Percentiles rank a stretch among this genome's conserved stretches.
Conservation (phyloP, 2,113 vertebrate genomes). For the Menura novaehollandiae region DNA sequence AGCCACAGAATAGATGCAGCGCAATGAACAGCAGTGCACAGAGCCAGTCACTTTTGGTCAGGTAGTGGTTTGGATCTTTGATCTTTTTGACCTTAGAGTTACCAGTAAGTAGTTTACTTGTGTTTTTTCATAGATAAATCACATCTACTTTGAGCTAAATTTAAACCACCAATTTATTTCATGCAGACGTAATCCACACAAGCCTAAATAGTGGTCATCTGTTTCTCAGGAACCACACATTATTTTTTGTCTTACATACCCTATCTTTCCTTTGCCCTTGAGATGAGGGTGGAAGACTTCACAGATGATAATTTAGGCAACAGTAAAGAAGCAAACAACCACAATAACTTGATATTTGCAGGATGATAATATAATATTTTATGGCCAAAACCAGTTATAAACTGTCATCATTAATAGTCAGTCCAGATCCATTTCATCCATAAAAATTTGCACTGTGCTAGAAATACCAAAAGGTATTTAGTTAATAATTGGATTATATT, state of each 20-base stretch:
- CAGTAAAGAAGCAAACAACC: background rate
- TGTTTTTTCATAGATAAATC: background rate
- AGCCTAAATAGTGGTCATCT: background rate
- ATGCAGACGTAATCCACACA: background rate
- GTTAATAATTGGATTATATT: background rate
- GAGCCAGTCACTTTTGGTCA: background rate
- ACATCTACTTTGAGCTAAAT: background rate
- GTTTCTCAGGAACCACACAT: background rate
- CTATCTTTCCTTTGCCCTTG: background rate
- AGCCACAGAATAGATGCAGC: background rate
- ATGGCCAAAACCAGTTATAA: background rate
- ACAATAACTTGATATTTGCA: background rate
- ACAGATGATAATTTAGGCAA: background rate
- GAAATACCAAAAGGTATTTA: background rate
- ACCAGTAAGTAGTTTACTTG: background rate
- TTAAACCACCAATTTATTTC: conserved; percentile 1
- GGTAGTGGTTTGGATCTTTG: background rate
- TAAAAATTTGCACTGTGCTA: background rate
- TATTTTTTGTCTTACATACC: background rate
- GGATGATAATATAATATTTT: background rate
- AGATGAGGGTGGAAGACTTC: background rate
- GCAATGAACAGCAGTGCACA: background rate
- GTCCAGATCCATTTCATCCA: background rate
- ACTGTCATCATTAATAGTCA: background rate
- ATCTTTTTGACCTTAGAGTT: background rate